Base-by-base conservation (phyloP, 2,797 vertebrate species). In the Menidia menidia region DNA sequence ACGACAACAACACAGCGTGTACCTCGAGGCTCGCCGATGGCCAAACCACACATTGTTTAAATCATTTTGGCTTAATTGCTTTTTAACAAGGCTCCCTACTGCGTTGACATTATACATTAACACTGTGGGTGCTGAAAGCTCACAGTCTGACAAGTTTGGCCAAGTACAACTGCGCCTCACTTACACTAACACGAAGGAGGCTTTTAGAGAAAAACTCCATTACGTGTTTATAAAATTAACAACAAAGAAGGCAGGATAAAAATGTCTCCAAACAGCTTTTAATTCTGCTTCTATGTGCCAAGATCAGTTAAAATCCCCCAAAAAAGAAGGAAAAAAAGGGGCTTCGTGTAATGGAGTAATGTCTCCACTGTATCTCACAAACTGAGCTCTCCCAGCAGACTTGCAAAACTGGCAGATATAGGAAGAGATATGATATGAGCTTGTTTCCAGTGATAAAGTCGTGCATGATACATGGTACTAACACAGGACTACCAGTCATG, bases 51-150 rank as follows among this genome's bases (percentile, higher is more conserved):
- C 79, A 78, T 90, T 89, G 89, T 93, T 92, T 92, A 93, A 94
- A 93, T 93, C 90, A 92, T 93, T 93, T 93, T 85, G 89, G 84
- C 90, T 93, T 92, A 93, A 93, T 93, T 94, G 91, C 92, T 88
- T 93, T 94, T 93, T 93, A 94, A 93, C 93, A 93, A 93, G 92
- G 86, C 87, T 91, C 90, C 91, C 91, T 89, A 79, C 92, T 90
- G 92, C 85, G 88, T 87, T 92, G 91, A 92, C 88, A 92, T 92
- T 92, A 87, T 87, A 76, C 89, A 91, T 93, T 93, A 93, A 92
- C 89, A 89, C 89, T 88, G 88, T 91, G 89, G 90, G 87, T 89
- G 92, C 91, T 88, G 90, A 90, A 88, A 87, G 83, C 83, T 87
- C 44, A 25, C 84, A 88, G 88, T 87, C 88, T 84, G 86, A 90